Percentiles rank a stretch among this genome's conserved stretches.
phyloP scores from a whole-genome alignment of 2,888 invertebrate genomes.

The Scaptomyza flava region DNA sequence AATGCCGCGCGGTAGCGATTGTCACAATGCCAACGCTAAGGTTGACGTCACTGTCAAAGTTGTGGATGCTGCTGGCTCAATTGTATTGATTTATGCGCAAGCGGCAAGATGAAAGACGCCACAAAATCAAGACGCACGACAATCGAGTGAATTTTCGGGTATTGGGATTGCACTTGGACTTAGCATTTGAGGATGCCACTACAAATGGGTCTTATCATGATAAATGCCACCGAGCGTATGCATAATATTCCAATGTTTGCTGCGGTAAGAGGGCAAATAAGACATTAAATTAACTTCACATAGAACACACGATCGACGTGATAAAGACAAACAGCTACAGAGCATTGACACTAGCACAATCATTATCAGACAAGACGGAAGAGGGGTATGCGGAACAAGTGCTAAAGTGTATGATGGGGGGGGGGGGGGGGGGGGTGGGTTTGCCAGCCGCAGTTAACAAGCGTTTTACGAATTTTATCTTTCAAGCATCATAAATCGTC shows the following conservation, averaged over 20 bases:
- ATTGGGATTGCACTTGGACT: constrained; percentile 3
- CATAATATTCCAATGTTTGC: constrained; percentile 53
- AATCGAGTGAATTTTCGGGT: constrained; percentile 24
- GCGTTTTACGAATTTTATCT: constrained; percentile 73
- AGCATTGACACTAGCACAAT: constrained; percentile 71
- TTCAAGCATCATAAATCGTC: constrained; percentile 79
- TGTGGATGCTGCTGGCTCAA: constrained; percentile 32
- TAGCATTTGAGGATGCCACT: constrained; percentile 29
- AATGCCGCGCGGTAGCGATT: constrained; percentile 38
- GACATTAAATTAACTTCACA: constrained; percentile 21
- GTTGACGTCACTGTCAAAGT: constrained; percentile 2
- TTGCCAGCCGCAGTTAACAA: constrained; percentile 71
- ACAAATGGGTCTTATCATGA: constrained; percentile 36
- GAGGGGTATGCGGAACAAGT: not conserved
- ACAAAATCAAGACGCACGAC: constrained; percentile 40
- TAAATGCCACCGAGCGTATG: constrained; percentile 58
- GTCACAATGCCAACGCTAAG: constrained; percentile 37
- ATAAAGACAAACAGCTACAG: constrained; percentile 66
- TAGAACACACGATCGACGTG: constrained; percentile 40
- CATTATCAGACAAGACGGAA: not conserved
- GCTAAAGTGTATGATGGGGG: not conserved
- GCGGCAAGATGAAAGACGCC: constrained; percentile 65
- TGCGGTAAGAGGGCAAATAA: not conserved
- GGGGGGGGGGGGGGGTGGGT: not conserved
- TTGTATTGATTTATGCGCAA: constrained; percentile 75